Evolutionary conservation across 1,140 invertebrate species (phyloP).

Genomic region (Choristoneura fumiferana): DNA sequence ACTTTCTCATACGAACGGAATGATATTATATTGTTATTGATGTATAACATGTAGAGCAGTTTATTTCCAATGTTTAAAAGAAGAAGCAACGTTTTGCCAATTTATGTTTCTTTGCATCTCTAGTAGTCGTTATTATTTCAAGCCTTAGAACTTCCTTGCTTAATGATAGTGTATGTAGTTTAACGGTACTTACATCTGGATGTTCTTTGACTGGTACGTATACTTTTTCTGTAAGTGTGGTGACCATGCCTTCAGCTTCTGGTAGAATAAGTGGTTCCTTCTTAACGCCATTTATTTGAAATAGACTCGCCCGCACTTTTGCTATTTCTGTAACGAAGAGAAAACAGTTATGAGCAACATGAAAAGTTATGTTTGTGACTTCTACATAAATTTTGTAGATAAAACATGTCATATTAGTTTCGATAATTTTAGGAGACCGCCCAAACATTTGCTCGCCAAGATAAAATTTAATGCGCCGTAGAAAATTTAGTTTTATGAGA

Average conservation of each 20-base stretch:
- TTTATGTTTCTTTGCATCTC: slow-evolving; percentile 6
- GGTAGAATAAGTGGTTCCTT: slow-evolving; percentile 96
- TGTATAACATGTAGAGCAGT: neutral
- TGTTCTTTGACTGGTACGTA: slow-evolving; percentile 99
- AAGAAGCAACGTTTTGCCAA: neutral
- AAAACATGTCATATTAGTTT: slow-evolving; percentile 47
- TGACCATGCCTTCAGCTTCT: slow-evolving; percentile 93
- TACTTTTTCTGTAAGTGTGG: slow-evolving; percentile 98
- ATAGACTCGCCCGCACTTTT: slow-evolving; percentile 97
- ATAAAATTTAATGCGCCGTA: slow-evolving; percentile 56
- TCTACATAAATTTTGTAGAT: slow-evolving; percentile 44
- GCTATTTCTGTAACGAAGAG: slow-evolving; percentile 95
- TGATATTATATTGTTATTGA: slow-evolving; percentile 21
- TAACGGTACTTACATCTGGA: slow-evolving; percentile 94
- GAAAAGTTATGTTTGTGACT: slow-evolving; percentile 33
- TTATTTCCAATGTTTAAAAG: neutral
- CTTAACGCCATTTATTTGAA: slow-evolving; percentile 98
- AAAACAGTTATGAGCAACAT: slow-evolving; percentile 42
- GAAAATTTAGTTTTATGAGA: slow-evolving; percentile 39
- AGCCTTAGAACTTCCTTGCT: too few relatives aligned
- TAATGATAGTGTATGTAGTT: too few relatives aligned
- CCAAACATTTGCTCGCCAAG: slow-evolving; percentile 45
- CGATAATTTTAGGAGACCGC: slow-evolving; percentile 50
- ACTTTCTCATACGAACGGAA: slow-evolving; percentile 25
- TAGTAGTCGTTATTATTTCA: too few relatives aligned